Percentiles rank a stretch among this genome's conserved stretches.
phyloP scores from a whole-genome alignment of 2,113 vertebrate species.

The Pygoscelis antarcticus region DNA sequence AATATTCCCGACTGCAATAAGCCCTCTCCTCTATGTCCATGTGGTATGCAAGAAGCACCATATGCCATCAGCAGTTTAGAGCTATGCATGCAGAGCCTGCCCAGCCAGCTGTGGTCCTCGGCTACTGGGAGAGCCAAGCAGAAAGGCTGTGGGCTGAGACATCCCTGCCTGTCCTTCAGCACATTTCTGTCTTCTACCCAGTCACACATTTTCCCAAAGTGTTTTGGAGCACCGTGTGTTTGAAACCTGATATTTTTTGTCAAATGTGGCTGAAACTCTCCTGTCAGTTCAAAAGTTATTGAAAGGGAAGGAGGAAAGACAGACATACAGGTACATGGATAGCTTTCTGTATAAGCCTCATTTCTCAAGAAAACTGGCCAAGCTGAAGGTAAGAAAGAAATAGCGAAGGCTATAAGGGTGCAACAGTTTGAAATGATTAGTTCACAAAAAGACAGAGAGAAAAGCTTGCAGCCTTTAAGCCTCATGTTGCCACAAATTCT shows the following conservation, averaged over 20 bases:
- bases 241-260: background rate
- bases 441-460: background rate
- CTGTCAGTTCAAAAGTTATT: background rate
- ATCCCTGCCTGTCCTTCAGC: background rate
- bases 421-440: background rate
- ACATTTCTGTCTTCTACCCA: background rate
- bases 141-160: background rate
- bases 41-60: background rate
- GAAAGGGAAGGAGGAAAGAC: background rate
- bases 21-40: rapidly evolving
- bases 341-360: background rate
- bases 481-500: background rate
- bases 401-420: rapidly evolving
- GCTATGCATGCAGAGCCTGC: background rate
- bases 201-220: background rate
- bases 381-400: background rate
- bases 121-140: background rate
- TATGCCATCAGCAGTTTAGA: rapidly evolving
- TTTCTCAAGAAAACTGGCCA: background rate
- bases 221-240: background rate
- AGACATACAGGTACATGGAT: background rate
- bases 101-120: background rate
- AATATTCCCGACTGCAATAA: background rate
- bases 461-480: background rate
- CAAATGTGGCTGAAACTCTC: background rate